Conservation (phyloP, 2,888 invertebrate species). For the Polydrusus tereticollis region DNA sequence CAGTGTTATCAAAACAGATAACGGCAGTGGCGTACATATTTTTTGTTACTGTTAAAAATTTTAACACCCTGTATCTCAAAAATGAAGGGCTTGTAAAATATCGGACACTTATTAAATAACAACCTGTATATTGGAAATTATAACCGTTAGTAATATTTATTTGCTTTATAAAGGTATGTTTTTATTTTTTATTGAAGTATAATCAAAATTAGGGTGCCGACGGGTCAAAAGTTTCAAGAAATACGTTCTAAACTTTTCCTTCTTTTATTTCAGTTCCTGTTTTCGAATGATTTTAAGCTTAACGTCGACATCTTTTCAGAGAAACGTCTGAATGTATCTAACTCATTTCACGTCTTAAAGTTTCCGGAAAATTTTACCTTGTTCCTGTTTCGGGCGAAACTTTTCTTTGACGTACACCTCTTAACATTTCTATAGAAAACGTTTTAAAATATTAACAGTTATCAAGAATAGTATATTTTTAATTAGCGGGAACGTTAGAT, state of each 20-base stretch:
- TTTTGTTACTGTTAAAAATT: too few species aligned
- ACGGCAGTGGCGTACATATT: too few species aligned
- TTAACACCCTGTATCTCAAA: too few species aligned
- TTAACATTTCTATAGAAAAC: background rate
- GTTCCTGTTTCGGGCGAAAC: background rate
- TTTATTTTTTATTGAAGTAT: background rate
- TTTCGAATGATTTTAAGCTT: slow-evolving; percentile 1
- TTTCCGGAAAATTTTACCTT: background rate
- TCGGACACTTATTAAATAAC: too few species aligned
- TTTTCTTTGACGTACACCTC: background rate
- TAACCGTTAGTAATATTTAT: too few species aligned
- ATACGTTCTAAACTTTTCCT: background rate
- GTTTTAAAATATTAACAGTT: background rate
- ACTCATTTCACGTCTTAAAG: slow-evolving; percentile 4
- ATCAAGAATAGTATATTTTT: too few species aligned
- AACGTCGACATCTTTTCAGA: background rate
- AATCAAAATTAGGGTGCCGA: background rate
- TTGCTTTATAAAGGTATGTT: background rate
- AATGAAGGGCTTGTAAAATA: too few species aligned
- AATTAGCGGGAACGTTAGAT: too few species aligned
- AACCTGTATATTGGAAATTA: too few species aligned
- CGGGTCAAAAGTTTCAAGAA: background rate
- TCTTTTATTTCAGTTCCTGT: background rate
- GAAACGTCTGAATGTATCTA: background rate
- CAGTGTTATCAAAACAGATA: too few species aligned